phyloP scores from a whole-genome alignment of 2,113 vertebrate genomes.

The Oryzias melastigma region DNA sequence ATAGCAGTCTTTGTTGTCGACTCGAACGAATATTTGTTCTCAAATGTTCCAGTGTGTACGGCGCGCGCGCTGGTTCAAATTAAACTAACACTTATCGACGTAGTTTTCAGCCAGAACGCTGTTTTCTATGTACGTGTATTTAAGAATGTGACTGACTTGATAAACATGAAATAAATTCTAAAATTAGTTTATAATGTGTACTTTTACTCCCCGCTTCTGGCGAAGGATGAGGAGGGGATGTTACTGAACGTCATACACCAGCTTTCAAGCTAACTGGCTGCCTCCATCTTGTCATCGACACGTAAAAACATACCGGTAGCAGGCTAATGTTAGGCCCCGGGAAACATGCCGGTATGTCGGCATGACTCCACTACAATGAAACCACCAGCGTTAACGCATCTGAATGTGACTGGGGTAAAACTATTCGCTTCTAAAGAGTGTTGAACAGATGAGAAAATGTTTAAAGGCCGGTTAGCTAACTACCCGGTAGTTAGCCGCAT shows the following conservation, averaged over 20 bases:
- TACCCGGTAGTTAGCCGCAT: slow-evolving; percentile 46
- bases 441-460: no score
- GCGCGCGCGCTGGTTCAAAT: slow-evolving; percentile 28
- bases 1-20: neutral
- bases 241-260: slow-evolving; percentile 61
- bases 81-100: slow-evolving; percentile 17
- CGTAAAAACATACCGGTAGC: slow-evolving; percentile 73
- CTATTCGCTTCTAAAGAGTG: neutral
- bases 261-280: slow-evolving; percentile 74
- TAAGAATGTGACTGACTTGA: no score
- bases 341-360: slow-evolving; percentile 56
- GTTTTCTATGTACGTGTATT: no score
- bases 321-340: slow-evolving; percentile 61
- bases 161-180: no score
- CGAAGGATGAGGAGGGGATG: slow-evolving; percentile 44
- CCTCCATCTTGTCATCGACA: slow-evolving; percentile 78
- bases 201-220: neutral
- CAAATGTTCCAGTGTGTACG: slow-evolving; percentile 8
- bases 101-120: neutral
- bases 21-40: slow-evolving; percentile 38
- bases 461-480: slow-evolving; percentile 13
- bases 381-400: neutral
- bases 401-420: neutral
- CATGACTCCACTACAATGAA: slow-evolving; percentile 14
- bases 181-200: neutral